A percentile compares a stretch with the other conserved stretches of the same genome.
Conservation (phyloP, 1,140 invertebrate genomes). For the Berghia stephanieae region DNA sequence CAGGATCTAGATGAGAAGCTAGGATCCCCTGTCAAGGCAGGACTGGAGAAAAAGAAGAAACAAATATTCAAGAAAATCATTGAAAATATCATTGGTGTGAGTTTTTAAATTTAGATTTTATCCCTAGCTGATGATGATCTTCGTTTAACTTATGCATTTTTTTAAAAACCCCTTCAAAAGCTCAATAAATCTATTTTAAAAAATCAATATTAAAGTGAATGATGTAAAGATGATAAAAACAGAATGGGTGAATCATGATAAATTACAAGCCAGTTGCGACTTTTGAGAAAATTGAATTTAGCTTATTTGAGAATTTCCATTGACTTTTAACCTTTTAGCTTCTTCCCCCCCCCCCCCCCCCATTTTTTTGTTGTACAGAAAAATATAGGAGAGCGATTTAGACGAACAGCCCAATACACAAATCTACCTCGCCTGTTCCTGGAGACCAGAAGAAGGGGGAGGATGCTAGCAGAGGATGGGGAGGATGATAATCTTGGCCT, state of each 20-base stretch:
- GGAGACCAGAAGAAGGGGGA: conserved; percentile 32
- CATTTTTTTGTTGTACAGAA: conserved; percentile 68
- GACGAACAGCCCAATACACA: conserved; percentile 84
- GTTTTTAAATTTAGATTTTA: too few relatives aligned
- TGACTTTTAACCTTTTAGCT: conserved; percentile 31
- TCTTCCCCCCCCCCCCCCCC: too few relatives aligned
- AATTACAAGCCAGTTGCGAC: too few relatives aligned
- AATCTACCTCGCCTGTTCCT: conserved; percentile 77
- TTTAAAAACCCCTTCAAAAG: too few relatives aligned
- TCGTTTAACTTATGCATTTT: too few relatives aligned
- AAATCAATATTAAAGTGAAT: too few relatives aligned
- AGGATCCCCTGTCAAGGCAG: conserved; percentile 59
- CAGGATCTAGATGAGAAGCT: conserved; percentile 82
- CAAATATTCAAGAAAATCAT: conserved; percentile 91
- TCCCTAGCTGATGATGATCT: too few relatives aligned
- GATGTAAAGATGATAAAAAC: too few relatives aligned
- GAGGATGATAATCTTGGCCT: conserved; percentile 44
- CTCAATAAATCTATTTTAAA: too few relatives aligned
- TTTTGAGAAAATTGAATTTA: background rate
- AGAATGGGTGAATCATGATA: too few relatives aligned
- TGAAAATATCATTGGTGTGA: conserved; percentile 72
- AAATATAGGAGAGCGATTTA: conserved; percentile 79
- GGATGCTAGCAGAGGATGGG: conserved; percentile 39
- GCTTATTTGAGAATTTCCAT: conserved; percentile 30
- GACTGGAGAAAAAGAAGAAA: conserved; percentile 85